phyloP scores from a whole-genome alignment of 1,140 invertebrate species.

The Camponotus vicinus region DNA sequence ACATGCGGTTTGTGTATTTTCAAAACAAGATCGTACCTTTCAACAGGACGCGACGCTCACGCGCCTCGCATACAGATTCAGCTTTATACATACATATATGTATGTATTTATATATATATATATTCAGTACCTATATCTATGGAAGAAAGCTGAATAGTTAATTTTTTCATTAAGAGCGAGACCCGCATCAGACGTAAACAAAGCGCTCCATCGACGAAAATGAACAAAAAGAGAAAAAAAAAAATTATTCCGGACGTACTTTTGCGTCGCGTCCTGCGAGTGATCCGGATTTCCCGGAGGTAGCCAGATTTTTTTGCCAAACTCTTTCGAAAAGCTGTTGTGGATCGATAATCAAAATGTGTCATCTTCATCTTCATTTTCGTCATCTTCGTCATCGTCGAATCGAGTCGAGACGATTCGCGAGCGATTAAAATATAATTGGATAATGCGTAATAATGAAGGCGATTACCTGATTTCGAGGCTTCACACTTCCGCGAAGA shows the following conservation, averaged over 20 bases:
- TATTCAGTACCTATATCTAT: too few species aligned
- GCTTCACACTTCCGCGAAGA: conserved; percentile 6
- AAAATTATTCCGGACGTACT: neutral
- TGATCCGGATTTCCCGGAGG: neutral
- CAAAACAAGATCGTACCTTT: neutral
- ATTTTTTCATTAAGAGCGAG: neutral
- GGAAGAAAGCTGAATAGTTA: too few species aligned
- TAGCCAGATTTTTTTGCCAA: neutral
- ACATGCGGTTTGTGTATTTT: neutral
- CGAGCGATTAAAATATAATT: neutral
- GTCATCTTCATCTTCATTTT: too few species aligned
- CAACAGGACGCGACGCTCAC: neutral
- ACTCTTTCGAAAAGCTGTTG: neutral
- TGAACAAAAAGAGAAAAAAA: neutral
- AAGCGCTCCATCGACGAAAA: neutral
- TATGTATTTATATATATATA: too few species aligned
- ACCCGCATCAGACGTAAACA: neutral
- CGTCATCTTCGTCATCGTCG: too few species aligned
- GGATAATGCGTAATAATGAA: neutral
- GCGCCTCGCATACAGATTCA: neutral
- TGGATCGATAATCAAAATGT: conserved; percentile 19
- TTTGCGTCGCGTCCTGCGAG: neutral
- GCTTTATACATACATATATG: neutral
- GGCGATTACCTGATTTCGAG: conserved; percentile 30
- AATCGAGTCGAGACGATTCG: neutral